phyloP scores from a whole-genome alignment of 2,888 invertebrate genomes.

The Patella ulyssiponensis region DNA sequence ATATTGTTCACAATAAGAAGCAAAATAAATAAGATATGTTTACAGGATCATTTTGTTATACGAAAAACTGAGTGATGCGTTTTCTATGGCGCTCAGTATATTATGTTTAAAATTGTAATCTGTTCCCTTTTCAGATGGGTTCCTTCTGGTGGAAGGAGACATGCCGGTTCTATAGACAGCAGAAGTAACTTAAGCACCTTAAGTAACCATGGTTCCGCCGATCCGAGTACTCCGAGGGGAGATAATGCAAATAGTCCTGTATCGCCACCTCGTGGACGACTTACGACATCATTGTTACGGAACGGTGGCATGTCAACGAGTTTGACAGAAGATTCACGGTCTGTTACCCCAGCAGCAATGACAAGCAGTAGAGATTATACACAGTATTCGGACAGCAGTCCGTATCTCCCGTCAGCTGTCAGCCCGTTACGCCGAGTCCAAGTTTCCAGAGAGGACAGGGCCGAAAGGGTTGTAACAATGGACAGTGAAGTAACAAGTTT shows the following conservation, averaged over 20 bases:
- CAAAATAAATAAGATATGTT: too few species aligned
- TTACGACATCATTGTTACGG: background rate
- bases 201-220: background rate
- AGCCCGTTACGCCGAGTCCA: background rate
- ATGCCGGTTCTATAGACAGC: background rate
- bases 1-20: too few species aligned
- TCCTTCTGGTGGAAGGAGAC: background rate
- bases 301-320: background rate
- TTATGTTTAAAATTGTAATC: too few species aligned
- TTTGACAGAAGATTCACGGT: background rate
- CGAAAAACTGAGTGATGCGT: too few species aligned
- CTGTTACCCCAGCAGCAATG: background rate
- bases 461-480: background rate
- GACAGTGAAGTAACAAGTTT: constrained; percentile 9
- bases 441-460: background rate
- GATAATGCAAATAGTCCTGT: background rate
- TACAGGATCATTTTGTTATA: too few species aligned
- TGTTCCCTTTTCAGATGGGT: background rate
- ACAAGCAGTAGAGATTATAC: background rate
- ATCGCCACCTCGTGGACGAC: background rate
- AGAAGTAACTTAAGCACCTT: constrained; percentile 1
- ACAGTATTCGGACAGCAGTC: background rate
- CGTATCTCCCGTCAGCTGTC: background rate
- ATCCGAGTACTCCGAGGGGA: background rate
- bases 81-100: too few species aligned